These are phyloP conservation scores for Heterodera carotae DNA, from an alignment of 1,140 invertebrate species.

Conservation along the genomic window DNA sequence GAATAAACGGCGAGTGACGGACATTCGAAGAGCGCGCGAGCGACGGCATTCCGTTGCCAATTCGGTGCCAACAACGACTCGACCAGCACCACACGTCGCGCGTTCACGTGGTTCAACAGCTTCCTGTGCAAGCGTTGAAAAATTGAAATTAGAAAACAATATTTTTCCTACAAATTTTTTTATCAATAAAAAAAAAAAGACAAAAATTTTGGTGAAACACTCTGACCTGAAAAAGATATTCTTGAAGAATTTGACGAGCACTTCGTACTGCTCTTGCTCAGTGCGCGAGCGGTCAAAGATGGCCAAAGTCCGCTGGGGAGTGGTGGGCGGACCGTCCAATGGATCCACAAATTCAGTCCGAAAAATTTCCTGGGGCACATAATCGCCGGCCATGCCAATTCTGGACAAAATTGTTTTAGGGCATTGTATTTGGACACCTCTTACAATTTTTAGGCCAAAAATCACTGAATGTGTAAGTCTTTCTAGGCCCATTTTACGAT, in stretches of 20 bases:
- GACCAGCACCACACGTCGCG: conserved; percentile 41
- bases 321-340: conserved; percentile 21
- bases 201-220: neutral
- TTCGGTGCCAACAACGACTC: conserved; percentile 45
- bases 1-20: conserved; percentile 32
- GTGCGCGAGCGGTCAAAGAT: conserved; percentile 18
- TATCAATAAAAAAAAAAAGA: too few relatives aligned
- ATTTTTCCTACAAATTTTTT: neutral
- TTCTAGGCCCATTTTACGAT: too few relatives aligned
- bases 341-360: conserved; percentile 38
- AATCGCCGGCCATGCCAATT: conserved; percentile 46
- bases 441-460: too few relatives aligned
- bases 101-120: conserved; percentile 33
- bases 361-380: conserved; percentile 39
- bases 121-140: conserved; percentile 41
- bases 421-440: too few relatives aligned
- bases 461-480: too few relatives aligned
- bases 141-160: neutral
- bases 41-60: conserved; percentile 36
- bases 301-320: neutral
- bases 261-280: conserved; percentile 38
- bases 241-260: conserved; percentile 41
- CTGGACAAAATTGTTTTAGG: conserved; percentile 39
- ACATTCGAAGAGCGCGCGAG: conserved; percentile 41
- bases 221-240: conserved; percentile 42